phyloP scores from a whole-genome alignment of 2,113 vertebrate species.

The Cyanocitta stelleri region DNA sequence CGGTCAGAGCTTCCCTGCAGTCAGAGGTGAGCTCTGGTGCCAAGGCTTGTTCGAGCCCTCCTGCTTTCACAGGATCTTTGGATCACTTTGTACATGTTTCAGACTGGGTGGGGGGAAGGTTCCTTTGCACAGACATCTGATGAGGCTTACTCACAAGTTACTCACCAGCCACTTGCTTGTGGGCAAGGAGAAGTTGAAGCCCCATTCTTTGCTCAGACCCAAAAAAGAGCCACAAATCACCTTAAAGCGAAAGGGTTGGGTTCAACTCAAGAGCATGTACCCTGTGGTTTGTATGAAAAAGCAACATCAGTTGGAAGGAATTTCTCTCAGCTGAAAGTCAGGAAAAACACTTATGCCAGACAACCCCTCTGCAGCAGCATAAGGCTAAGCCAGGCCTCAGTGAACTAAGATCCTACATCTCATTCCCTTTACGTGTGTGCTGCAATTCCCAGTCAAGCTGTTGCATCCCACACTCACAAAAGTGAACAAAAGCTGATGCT shows the following conservation, averaged over 20 bases:
- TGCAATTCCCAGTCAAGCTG: neutral
- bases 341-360: neutral
- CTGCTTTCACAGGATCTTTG: neutral
- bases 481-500: neutral
- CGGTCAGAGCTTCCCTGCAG: neutral
- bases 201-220: neutral
- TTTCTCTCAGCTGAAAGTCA: neutral
- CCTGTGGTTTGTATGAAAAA: constrained; percentile 8
- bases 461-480: neutral
- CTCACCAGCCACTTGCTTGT: constrained; percentile 26
- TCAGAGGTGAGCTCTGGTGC: neutral
- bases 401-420: neutral
- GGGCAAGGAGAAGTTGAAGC: constrained; percentile 23
- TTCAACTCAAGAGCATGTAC: neutral
- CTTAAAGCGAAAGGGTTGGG: neutral
- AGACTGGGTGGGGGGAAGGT: constrained; percentile 14
- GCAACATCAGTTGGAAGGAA: constrained; percentile 44
- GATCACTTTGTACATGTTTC: neutral
- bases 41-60: neutral
- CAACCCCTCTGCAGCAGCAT: neutral
- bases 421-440: neutral
- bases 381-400: neutral
- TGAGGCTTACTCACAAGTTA: constrained; percentile 57
- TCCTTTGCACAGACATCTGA: constrained; percentile 19
- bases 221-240: neutral